phyloP scores from a whole-genome alignment of 2,797 vertebrate species.

The Pseudotriccus pelzelni region DNA sequence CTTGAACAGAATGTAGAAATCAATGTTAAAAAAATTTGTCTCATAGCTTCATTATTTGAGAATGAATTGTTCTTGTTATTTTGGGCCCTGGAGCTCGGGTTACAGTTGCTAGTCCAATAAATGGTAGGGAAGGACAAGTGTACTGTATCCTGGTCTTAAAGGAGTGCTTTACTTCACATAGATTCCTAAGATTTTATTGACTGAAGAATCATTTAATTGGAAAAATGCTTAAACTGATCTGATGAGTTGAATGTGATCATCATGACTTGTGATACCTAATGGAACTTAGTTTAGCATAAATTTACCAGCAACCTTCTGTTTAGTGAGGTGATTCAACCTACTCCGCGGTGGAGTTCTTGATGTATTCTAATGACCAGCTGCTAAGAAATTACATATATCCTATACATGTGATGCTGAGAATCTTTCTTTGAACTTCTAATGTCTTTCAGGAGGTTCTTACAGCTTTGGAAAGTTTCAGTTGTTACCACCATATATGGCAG shows the following conservation, averaged over 20 bases:
- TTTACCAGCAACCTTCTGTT: not conserved
- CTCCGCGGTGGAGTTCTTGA: not conserved
- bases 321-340: not conserved
- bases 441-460: slow-evolving; percentile 83
- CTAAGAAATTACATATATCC: not conserved
- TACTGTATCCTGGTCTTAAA: not conserved
- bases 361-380: not conserved
- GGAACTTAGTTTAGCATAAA: not conserved
- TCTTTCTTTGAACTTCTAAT: not conserved
- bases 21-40: not conserved
- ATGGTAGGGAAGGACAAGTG: not conserved
- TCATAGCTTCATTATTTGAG: not conserved
- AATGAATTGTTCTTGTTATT: not conserved
- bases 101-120: not conserved
- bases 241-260: not conserved
- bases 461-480: slow-evolving; percentile 82
- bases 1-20: not conserved
- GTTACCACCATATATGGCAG: slow-evolving; percentile 92
- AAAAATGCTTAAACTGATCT: not conserved
- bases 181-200: not conserved
- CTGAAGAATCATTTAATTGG: not conserved
- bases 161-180: not conserved
- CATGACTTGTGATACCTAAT: not conserved
- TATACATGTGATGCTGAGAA: not conserved
- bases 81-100: not conserved